A percentile compares a stretch with the other conserved stretches of the same genome.
Evolutionary conservation across 2,113 vertebrate species (phyloP).

Genomic region (Pluvialis apricaria): DNA sequence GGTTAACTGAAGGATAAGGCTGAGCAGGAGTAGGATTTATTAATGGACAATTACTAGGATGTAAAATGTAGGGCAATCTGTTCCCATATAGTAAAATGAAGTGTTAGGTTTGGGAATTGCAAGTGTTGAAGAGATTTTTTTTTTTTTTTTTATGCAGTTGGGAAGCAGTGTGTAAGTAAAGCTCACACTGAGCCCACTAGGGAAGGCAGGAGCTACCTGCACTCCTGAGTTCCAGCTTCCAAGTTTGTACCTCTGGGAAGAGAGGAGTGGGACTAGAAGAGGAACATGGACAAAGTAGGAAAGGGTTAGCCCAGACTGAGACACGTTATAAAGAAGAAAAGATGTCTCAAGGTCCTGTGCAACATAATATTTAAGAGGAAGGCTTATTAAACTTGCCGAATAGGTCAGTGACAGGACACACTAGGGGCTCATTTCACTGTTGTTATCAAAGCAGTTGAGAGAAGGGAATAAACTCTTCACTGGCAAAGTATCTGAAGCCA

Average conservation of each 20-base stretch:
- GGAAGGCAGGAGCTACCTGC: background rate
- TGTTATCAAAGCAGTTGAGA: background rate
- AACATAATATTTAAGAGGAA: background rate
- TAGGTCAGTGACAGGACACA: background rate
- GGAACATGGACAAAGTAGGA: background rate
- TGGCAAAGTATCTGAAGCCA: background rate
- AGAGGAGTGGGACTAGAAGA: background rate
- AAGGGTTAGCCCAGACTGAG: background rate
- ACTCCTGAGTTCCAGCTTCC: background rate
- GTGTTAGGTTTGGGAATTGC: background rate
- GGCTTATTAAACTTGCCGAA: background rate
- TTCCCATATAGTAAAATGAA: constrained; percentile 15
- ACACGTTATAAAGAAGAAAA: background rate
- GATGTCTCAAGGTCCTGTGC: background rate
- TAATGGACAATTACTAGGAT: constrained; percentile 16
- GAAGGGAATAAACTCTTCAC: background rate
- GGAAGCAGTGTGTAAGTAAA: constrained; percentile 2
- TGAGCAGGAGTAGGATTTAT: constrained; percentile 40
- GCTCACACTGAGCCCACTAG: background rate
- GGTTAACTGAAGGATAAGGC: background rate
- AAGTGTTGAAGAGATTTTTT: background rate
- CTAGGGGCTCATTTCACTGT: background rate
- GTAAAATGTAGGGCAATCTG: background rate
- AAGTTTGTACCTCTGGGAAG: background rate
- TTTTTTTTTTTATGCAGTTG: background rate